Evolutionary conservation across 2,797 vertebrate genomes (phyloP).

Genomic region (Rhinogobio ventralis): DNA sequence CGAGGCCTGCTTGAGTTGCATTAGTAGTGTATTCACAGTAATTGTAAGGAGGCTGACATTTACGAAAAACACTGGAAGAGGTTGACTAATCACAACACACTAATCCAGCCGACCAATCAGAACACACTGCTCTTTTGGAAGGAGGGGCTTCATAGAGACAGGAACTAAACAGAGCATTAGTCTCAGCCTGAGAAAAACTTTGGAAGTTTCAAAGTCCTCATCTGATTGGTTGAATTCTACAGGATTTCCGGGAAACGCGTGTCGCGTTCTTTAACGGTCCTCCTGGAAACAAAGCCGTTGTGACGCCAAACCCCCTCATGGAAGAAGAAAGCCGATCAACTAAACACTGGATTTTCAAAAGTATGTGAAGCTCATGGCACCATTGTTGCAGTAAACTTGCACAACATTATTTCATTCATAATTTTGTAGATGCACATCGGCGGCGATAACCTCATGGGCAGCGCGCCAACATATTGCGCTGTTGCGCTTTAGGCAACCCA

Average conservation of each 20-base stretch:
- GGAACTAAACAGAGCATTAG: not conserved
- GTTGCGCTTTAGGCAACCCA: too few relatives aligned
- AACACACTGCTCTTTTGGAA: not conserved
- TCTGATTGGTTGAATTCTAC: not conserved
- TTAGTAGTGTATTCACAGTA: not conserved
- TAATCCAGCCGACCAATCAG: not conserved
- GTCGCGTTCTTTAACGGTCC: too few relatives aligned
- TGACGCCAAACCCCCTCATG: too few relatives aligned
- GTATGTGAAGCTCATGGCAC: too few relatives aligned
- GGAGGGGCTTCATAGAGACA: not conserved
- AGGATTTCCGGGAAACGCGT: not conserved
- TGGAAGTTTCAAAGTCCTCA: not conserved
- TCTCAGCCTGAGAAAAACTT: not conserved
- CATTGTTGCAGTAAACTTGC: too few relatives aligned
- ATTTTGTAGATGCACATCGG: too few relatives aligned
- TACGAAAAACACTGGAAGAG: not conserved
- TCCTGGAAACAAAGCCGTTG: too few relatives aligned
- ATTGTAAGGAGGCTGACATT: not conserved
- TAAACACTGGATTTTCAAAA: too few relatives aligned
- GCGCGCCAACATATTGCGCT: too few relatives aligned
- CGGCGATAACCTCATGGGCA: too few relatives aligned
- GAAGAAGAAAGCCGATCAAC: too few relatives aligned
- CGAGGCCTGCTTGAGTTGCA: not conserved
- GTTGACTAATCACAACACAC: not conserved
- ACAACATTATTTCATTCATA: too few relatives aligned